Base-by-base conservation (phyloP, 1,140 invertebrate species). In the Diploscapter pachys region DNA sequence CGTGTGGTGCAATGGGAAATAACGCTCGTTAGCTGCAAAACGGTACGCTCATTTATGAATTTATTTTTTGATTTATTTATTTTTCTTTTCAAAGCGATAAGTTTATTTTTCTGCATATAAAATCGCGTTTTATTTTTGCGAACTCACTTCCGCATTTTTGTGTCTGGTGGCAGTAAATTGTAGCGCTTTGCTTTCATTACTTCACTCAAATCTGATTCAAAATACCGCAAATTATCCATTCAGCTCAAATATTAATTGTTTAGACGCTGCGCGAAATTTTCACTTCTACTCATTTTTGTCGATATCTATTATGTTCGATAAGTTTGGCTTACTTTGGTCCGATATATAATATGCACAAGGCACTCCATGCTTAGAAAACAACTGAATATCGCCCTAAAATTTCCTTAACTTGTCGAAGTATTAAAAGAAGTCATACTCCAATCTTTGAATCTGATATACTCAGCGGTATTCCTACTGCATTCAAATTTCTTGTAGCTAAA, bases 1-100 rank as follows among this genome's bases (percentile, higher is more conserved):
- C 0, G 90, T 89, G 80, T 94, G 92, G 86, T 94, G 92, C 83
- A 90, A 94, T 89, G 91, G 92, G 82, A 93, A 93, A 81, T 94
- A 94, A 75, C 88, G 88, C 54, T 90, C 89, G 84, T 5, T 8
- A 6, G 52, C 66, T 68, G 66, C 53, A 68, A 68, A 11, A 48
- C 5, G 53, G 8, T 54, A 6, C 11, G 48, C 6, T 54, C 31
- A 9, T 59, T 13, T 59, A 13, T 59, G 9, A 11, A 11, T 11
- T 13, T 59, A 59, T 59, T n/a, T 59, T 59, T 59, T 8, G 8
- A n/a, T 59, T n/a, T 59, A 11, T 59, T 13, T 59, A 31, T 31
- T 31, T 31, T 31, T 8, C 57, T 68, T 68, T 68, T n/a, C 5
- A n/a, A 6, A 31, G 63, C 9, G 6, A 5, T 6, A 64, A 13